phyloP scores from a whole-genome alignment of 2,888 invertebrate genomes.

The Drosophila pegasa region DNA sequence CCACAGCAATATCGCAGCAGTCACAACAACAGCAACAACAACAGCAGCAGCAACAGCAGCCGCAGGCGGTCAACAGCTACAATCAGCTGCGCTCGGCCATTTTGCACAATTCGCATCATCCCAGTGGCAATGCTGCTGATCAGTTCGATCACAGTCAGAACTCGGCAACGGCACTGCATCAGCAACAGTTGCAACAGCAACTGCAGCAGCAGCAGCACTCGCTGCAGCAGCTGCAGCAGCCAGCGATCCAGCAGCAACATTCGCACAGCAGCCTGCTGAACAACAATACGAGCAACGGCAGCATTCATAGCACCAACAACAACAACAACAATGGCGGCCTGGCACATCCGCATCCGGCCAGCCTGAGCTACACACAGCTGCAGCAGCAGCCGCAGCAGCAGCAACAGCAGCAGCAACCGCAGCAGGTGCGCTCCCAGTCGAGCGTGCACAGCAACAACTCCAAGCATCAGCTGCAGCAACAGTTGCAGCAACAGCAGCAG shows the following conservation, averaged over 20 bases:
- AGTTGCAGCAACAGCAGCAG: slow-evolving; percentile 51
- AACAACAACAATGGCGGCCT: slow-evolving; percentile 56
- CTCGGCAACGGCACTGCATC: slow-evolving; percentile 47
- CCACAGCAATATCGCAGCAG: slow-evolving; percentile 73
- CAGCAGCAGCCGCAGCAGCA: slow-evolving; percentile 22
- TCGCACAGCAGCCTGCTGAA: slow-evolving; percentile 49
- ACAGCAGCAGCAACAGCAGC: slow-evolving; percentile 78
- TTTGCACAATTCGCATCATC: slow-evolving; percentile 84
- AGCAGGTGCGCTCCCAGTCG: slow-evolving; percentile 37
- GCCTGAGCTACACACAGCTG: slow-evolving; percentile 43
- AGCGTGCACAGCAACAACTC: slow-evolving; percentile 58
- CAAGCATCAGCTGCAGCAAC: slow-evolving; percentile 59
- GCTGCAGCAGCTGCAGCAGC: slow-evolving; percentile 35
- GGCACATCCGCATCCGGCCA: slow-evolving; percentile 54
- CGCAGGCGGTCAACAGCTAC: slow-evolving; percentile 78
- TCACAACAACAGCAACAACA: slow-evolving; percentile 65
- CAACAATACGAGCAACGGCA: slow-evolving; percentile 59
- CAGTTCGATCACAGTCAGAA: slow-evolving; percentile 51
- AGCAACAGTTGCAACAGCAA: slow-evolving; percentile 33
- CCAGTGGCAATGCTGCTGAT: slow-evolving; percentile 79
- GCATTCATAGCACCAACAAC: slow-evolving; percentile 50
- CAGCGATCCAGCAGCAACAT: slow-evolving; percentile 54
- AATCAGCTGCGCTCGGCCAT: slow-evolving; percentile 84
- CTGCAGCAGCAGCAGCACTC: slow-evolving; percentile 43
- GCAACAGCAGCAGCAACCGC: slow-evolving; percentile 14